Conservation (phyloP, 2,888 invertebrate species). For the Eubasilissa splendida region DNA sequence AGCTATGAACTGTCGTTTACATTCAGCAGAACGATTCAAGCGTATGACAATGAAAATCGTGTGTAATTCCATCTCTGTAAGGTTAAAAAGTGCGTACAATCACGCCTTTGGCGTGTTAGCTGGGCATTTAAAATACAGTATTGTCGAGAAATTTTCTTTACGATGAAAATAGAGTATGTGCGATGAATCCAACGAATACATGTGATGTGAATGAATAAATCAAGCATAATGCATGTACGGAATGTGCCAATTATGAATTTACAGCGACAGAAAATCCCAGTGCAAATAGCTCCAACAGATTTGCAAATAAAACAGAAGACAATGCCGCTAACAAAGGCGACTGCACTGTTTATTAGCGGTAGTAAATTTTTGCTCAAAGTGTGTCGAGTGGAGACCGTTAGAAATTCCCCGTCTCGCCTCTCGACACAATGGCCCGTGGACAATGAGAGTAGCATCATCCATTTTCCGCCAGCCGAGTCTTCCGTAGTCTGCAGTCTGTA, state of each 20-base stretch:
- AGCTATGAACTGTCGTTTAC: too few relatives aligned
- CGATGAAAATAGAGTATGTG: too few relatives aligned
- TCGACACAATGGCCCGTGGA: conserved; percentile 32
- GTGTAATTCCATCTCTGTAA: too few relatives aligned
- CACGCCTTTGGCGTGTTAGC: too few relatives aligned
- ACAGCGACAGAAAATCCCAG: background rate
- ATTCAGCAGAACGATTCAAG: too few relatives aligned
- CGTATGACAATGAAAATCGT: too few relatives aligned
- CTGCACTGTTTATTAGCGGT: conserved; percentile 32
- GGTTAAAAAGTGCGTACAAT: too few relatives aligned
- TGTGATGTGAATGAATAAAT: too few relatives aligned
- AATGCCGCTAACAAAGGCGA: conserved; percentile 21
- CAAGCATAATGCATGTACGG: background rate
- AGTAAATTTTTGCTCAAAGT: conserved; percentile 35
- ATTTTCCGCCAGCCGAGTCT: background rate
- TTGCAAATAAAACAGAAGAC: conserved; percentile 21
- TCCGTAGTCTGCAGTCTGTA: background rate
- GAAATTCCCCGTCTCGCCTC: conserved; percentile 41
- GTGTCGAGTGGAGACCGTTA: conserved; percentile 47
- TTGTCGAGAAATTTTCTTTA: too few relatives aligned
- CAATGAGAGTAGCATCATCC: conserved; percentile 31
- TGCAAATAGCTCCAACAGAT: background rate
- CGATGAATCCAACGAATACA: too few relatives aligned
- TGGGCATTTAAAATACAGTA: too few relatives aligned
- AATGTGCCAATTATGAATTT: background rate